Evolutionary conservation across 2,113 vertebrate genomes (phyloP).

Genomic region (Saguinus imperator): DNA sequence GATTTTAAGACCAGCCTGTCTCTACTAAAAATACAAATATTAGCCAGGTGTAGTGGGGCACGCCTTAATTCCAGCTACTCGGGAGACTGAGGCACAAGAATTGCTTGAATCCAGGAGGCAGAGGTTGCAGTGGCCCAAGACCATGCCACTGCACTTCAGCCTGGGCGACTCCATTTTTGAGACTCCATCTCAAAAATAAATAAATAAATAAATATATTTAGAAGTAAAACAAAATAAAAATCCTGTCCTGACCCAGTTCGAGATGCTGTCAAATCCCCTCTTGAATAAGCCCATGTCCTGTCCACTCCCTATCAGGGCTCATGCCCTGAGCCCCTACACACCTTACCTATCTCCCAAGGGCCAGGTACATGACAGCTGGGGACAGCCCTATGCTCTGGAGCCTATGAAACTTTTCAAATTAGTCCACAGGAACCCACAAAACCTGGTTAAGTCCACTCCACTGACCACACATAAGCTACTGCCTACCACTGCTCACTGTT

Average conservation of each 20-base stretch:
- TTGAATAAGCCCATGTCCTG: neutral
- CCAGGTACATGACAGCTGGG: neutral
- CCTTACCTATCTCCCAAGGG: neutral
- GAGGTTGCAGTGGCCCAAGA: neutral
- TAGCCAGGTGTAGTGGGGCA: neutral
- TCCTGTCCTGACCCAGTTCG: neutral
- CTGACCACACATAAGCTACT: neutral
- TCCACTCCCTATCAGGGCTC: neutral
- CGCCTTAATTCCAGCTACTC: neutral
- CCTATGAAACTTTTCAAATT: neutral
- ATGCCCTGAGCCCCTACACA: fast-evolving
- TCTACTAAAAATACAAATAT: neutral
- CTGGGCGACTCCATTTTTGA: neutral
- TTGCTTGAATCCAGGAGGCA: neutral
- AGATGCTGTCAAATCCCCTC: neutral
- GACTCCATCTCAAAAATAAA: neutral
- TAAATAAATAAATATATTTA: no score
- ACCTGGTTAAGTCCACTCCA: neutral
- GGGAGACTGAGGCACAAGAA: neutral
- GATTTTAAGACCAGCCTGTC: neutral
- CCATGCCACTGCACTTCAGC: neutral
- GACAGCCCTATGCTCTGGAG: neutral
- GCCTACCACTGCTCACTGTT: neutral
- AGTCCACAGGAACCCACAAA: no score
- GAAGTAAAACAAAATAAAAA: neutral